Conservation (phyloP, 2,797 vertebrate species). For the Euthynnus affinis region DNA sequence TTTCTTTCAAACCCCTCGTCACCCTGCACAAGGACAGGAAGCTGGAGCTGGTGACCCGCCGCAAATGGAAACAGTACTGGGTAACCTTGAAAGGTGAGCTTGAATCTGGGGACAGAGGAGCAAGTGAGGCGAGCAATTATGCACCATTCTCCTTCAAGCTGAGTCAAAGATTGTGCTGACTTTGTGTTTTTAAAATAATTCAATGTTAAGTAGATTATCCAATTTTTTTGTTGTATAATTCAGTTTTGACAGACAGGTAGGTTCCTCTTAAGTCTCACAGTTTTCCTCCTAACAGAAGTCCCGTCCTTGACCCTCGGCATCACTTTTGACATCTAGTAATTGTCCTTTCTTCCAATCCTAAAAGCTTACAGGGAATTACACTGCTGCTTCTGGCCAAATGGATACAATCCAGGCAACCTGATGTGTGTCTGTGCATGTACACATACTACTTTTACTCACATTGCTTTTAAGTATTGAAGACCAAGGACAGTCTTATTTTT, state of each 20-base stretch:
- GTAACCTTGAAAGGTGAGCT: slow-evolving; percentile 93
- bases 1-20: slow-evolving; percentile 94
- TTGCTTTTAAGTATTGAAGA: slow-evolving; percentile 22
- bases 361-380: slow-evolving; percentile 29
- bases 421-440: background rate
- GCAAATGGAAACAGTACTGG: slow-evolving; percentile 97
- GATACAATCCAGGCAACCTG: slow-evolving; percentile 8
- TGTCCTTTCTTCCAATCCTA: slow-evolving; percentile 8
- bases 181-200: slow-evolving; percentile 24
- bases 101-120: background rate
- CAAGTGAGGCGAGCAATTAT: background rate
- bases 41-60: slow-evolving; percentile 91
- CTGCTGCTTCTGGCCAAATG: background rate
- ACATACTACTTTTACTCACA: slow-evolving; percentile 6
- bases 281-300: slow-evolving; percentile 19
- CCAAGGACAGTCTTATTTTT: slow-evolving; percentile 15
- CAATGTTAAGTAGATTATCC: slow-evolving; percentile 43
- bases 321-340: slow-evolving; percentile 30
- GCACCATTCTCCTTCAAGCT: slow-evolving; percentile 19
- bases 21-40: slow-evolving; percentile 95
- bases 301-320: slow-evolving; percentile 17
- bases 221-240: slow-evolving; percentile 23
- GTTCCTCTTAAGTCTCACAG: slow-evolving; percentile 20
- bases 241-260: slow-evolving; percentile 19
- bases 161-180: slow-evolving; percentile 26